Base-by-base conservation (phyloP, 1,140 invertebrate genomes). In the Papilio polyxenes region DNA sequence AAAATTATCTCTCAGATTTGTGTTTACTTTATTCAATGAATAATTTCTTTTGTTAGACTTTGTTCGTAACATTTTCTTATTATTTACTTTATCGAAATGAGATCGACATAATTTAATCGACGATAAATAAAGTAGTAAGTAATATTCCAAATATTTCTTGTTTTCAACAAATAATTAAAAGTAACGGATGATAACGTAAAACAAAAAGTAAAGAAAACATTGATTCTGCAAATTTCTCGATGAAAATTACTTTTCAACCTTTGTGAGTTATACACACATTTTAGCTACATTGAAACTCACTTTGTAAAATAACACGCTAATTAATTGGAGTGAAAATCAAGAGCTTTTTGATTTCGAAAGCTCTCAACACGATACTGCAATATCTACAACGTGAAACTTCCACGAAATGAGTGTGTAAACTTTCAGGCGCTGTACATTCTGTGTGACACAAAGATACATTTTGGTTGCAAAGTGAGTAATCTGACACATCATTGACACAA, bases 251-350 rank as follows among this genome's bases (percentile, higher is more conserved):
- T 37, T 72, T 72, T 72, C 65, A 72, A 72, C 23, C 31, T 37
- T 1, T 40, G 65, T 17, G 65, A 40, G 65, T 72, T 72, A 40
- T 17, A 6, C 23, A 72, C 65, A 72, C 65, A 72, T 72, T 72
- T 72, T 31, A 40, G 31, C 11, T 72, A 72, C 65, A 72, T 37
- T 40, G 65, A 72, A 72, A 37, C 23, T 40, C 65, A 72, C 65
- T 72, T 7, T 15, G 65, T 72, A 72, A 72, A 72, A 72, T 40
- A 72, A 40, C 65, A 37, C 65, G 65, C 31, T 37, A 72, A 72
- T 72, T 72, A 72, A 72, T 72, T 72, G 31, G 31, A 72, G 65
- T 72, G 65, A 72, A 72, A 72, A 11, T 72, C 65, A 72, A 72
- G 65, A 40, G 65, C 65, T 15, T 40, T 65, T 65, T 65, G 62